A percentile compares a stretch with the other conserved stretches of the same genome.
Conservation (phyloP, 2,888 invertebrate genomes). For the Drosophila subsilvestris region DNA sequence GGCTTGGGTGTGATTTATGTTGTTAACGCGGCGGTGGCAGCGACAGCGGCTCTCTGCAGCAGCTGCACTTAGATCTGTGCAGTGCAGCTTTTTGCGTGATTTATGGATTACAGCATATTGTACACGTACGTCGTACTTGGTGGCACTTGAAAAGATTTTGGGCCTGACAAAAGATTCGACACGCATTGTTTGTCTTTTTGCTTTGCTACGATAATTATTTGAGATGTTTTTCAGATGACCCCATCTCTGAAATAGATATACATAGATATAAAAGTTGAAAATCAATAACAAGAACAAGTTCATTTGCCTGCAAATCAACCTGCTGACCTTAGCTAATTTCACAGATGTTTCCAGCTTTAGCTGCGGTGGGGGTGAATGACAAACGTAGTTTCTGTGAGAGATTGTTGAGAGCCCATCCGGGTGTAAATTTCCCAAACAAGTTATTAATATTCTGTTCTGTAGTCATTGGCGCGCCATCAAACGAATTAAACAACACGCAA, state of each 20-base stretch:
- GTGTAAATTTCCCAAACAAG: constrained; percentile 78
- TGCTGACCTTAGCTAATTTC: constrained; percentile 58
- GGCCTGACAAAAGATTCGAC: constrained; percentile 71
- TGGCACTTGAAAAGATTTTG: constrained; percentile 49
- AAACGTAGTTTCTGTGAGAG: not conserved
- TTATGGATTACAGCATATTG: constrained; percentile 65
- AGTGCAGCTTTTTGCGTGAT: constrained; percentile 60
- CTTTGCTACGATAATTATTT: constrained; percentile 33
- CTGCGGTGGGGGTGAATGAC: not conserved
- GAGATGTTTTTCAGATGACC: constrained; percentile 26
- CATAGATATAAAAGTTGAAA: constrained; percentile 7
- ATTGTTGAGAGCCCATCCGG: constrained; percentile 58
- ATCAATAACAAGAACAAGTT: constrained; percentile 55
- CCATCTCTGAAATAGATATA: constrained; percentile 6
- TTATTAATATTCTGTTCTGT: constrained; percentile 58
- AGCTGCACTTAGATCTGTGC: constrained; percentile 43
- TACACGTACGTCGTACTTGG: no score
- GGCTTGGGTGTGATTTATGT: constrained; percentile 71
- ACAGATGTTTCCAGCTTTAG: constrained; percentile 9
- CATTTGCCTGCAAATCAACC: constrained; percentile 42
- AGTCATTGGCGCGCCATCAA: constrained; percentile 12
- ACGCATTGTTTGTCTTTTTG: constrained; percentile 64
- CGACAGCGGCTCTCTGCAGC: no score
- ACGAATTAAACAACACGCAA: constrained; percentile 60
- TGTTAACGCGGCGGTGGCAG: constrained; percentile 18